Evolutionary conservation across 2,888 invertebrate genomes (phyloP), one percentile per base, ranked within the genome.

Genomic region (Clepsis dumicolana): DNA sequence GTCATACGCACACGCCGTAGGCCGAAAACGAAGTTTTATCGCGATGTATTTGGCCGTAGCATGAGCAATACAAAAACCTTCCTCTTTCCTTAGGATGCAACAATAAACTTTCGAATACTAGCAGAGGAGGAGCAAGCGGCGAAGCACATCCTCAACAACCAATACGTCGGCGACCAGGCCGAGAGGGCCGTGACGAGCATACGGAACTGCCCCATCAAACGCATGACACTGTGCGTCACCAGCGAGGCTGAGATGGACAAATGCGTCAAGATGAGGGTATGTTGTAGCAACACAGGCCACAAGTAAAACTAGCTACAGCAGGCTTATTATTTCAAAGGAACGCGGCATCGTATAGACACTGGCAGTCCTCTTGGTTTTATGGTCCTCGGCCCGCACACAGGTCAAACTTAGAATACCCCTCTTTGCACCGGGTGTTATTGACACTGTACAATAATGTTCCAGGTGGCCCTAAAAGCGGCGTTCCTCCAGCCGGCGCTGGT

Each of bases 171-270:
- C 14, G 94, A 96, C 29, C 93, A 94, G 68, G 94, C 96, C 0
- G 94, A 97, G 73, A 94, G 96, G 41, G 94, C 95, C 0, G 96
- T 98, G 72, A 90, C 96, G 70, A 96, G 96, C 1, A 95, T 98
- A 1, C 94, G 97, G 62, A 95, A 96, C 71, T 99, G 99, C 83
- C 98, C 98, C 0, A 96, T 98, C 7, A 94, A 95, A 54, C 93
- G 95, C n/a, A 97, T 98, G 92, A 96, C 96, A 0, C 86, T 99
- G 21, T 99, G 99, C 82, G 97, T 99, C 24, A 98, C 98, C 0
- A 99, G 99, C 0, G 96, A 97, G 66, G 95, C 96, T 0, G 99
- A 99, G 87, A 95, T 97, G 92, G 96, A 96, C 65, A 99, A 99
- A 89, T 99, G 99, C 84, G 93, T 97, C 52, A 97, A 97, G 88